Percentiles rank a stretch among this genome's conserved stretches.
phyloP scores from a whole-genome alignment of 1,140 invertebrate genomes.

The Streblospio benedicti region DNA sequence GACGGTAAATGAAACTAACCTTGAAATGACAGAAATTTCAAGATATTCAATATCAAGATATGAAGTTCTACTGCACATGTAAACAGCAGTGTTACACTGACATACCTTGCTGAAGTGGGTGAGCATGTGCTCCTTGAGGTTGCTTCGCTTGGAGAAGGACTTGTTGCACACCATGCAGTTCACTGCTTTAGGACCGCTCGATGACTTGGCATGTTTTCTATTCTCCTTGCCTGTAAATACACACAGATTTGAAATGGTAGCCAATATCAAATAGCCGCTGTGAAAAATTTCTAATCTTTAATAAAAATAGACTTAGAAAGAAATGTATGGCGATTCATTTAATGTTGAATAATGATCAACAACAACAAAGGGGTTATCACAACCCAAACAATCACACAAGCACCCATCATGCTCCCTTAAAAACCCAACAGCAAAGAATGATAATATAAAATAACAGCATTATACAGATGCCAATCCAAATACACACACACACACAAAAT shows the following conservation, averaged over 20 bases:
- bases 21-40: no score
- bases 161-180: conserved; percentile 26
- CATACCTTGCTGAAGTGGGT: conserved; percentile 23
- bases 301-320: neutral
- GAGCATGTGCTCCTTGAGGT: conserved; percentile 41
- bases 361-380: neutral
- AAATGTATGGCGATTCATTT: neutral
- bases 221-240: conserved; percentile 31
- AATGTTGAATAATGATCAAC: neutral
- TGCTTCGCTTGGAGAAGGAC: conserved; percentile 36
- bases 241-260: neutral
- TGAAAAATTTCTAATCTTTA: neutral
- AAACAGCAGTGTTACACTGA: no score
- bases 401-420: neutral
- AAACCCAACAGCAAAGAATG: neutral
- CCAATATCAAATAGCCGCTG: neutral
- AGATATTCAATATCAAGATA: no score
- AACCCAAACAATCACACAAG: neutral
- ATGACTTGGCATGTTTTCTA: neutral
- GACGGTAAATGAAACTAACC: no score
- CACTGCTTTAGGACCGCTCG: conserved; percentile 23
- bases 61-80: no score
- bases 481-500: conserved; percentile 6
- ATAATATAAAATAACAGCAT: neutral
- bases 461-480: neutral